Evolutionary conservation across 2,888 invertebrate species (phyloP).

Genomic region (Xestobium rufovillosum): DNA sequence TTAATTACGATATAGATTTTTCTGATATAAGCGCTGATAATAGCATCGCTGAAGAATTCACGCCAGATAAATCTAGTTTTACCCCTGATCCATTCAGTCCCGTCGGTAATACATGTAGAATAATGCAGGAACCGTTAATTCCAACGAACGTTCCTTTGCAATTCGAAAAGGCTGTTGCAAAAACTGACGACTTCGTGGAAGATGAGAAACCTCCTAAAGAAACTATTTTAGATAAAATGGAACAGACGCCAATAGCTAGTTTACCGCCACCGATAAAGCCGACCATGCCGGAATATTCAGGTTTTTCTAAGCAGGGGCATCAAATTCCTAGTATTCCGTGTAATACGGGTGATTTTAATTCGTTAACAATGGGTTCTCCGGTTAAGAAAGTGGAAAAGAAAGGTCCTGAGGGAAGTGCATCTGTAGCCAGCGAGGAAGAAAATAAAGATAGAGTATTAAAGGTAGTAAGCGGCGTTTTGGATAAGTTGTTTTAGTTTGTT

Average conservation of each 20-base stretch:
- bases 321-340: constrained; percentile 60
- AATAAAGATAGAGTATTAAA: too few relatives aligned
- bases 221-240: constrained; percentile 31
- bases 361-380: too few relatives aligned
- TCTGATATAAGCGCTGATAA: constrained; percentile 69
- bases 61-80: constrained; percentile 35
- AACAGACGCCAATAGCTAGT: constrained; percentile 26
- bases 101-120: constrained; percentile 38
- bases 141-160: constrained; percentile 29
- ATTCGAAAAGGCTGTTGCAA: too few relatives aligned
- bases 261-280: constrained; percentile 39
- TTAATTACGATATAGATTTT: constrained; percentile 70
- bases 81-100: constrained; percentile 52
- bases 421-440: too few relatives aligned
- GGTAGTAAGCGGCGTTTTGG: too few relatives aligned
- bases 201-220: constrained; percentile 19
- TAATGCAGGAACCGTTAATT: constrained; percentile 36
- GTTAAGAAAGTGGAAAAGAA: too few relatives aligned
- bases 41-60: constrained; percentile 54
- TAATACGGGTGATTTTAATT: constrained; percentile 49
- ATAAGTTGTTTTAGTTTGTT: too few relatives aligned
- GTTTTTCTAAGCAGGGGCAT: constrained; percentile 53
- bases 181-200: constrained; percentile 30
- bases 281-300: constrained; percentile 47
- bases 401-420: too few relatives aligned